Base-by-base conservation (phyloP, 2,797 vertebrate species). In the Huso huso region DNA sequence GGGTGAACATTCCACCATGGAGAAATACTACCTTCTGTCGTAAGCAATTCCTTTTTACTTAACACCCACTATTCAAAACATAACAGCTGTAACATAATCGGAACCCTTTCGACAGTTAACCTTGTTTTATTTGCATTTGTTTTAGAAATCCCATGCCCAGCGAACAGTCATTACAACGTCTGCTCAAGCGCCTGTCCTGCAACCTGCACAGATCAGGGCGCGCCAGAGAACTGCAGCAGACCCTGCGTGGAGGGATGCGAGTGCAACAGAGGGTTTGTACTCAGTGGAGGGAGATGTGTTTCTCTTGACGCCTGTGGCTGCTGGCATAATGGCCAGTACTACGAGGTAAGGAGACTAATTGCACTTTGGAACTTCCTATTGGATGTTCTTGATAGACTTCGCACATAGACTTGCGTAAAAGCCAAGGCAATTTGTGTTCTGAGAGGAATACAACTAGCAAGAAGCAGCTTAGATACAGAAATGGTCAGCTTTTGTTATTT, bases 21-120 rank as follows among this genome's bases (percentile, higher is more conserved):
- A 91, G 90, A 73, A 94, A 92, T 67, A 73, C 75, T n/a, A 84
- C 89, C 7, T 75, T 86, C 70, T 94, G 93, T 71, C 62, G 93
- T 94, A 87, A 37, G 92, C 89, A 51, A 2, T 37, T 23, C 67
- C 10, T 2, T 23, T 18, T 18, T 18, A 18, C 15, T 18, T 18
- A 18, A 18, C 15, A 18, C 15, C 15, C 15, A 18, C 15, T 18
- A 18, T 18, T 18, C 15, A 18, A 18, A 18, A 18, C 15, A 18
- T 18, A 18, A 18, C 15, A 18, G 15, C 15, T 18, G 15, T 18
- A 18, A 18, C 15, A 18, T 18, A 18, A 18, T 18, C 15, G 15
- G 15, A 18, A 18, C 15, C 15, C 15, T 18, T 18, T 18, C 15
- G 15, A 18, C 15, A 18, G 15, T 18, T 18, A 18, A 18, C 15